Conservation (phyloP, 2,888 invertebrate species). For the Panopea generosa region DNA sequence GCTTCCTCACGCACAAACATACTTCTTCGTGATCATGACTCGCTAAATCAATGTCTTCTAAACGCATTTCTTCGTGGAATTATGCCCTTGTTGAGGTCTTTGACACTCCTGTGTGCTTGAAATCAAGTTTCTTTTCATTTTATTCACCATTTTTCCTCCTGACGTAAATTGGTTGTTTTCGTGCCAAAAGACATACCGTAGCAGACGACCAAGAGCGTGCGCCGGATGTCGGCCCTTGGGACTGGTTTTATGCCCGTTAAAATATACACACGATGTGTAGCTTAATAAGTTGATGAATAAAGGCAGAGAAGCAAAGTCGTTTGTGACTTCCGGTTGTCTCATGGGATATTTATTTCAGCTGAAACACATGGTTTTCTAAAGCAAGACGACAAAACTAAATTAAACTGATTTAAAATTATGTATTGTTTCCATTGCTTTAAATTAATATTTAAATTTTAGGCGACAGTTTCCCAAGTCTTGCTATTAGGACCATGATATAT, state of each 20-base stretch:
- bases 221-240: conserved; percentile 50
- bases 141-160: conserved; percentile 61
- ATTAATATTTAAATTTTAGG: conserved; percentile 13
- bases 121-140: conserved; percentile 71
- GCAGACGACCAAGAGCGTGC: conserved; percentile 45
- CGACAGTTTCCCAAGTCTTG: conserved; percentile 1
- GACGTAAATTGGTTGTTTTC: conserved; percentile 57
- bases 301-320: conserved; percentile 45
- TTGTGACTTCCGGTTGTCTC: conserved; percentile 45
- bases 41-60: conserved; percentile 64
- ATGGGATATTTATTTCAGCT: conserved; percentile 16
- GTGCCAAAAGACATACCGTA: conserved; percentile 57
- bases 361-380: conserved; percentile 47
- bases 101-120: conserved; percentile 66
- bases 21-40: conserved; percentile 38
- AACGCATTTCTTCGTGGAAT: conserved; percentile 56
- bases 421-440: conserved; percentile 17
- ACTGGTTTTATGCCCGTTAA: conserved; percentile 56
- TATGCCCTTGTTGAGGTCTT: conserved; percentile 46
- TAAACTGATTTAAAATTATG: conserved; percentile 48
- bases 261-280: conserved; percentile 58
- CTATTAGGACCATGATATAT: conserved; percentile 2
- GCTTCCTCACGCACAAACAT: conserved; percentile 51
- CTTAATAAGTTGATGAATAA: conserved; percentile 56
- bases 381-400: conserved; percentile 46